Base-by-base conservation (phyloP, 2,113 vertebrate species). In the Sceloporus tristichus region DNA sequence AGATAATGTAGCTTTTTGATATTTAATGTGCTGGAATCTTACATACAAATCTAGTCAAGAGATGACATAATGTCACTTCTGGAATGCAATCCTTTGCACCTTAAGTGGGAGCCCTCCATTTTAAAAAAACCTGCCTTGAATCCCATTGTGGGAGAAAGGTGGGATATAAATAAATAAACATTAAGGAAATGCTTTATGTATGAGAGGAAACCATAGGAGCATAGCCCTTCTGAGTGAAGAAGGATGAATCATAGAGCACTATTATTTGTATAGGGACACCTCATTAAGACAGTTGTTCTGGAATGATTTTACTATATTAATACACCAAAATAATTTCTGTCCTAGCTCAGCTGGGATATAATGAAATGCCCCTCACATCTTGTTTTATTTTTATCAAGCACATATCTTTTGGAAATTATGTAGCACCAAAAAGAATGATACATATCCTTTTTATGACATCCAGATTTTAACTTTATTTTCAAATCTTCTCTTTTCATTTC, bases 41-140 rank as follows among this genome's bases (percentile, higher is more conserved):
- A 85, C 65, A 74, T 29, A 0, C 53, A 59, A 93, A 71, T 73
- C 59, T 86, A 1, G 29, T 11, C 29, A 73, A 84, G 65, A 73
- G 16, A 34, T 73, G 29, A 21, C n/a, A 16, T 21, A 21, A 77
- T 79, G 93, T 81, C 91, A 92, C 93, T 91, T 88, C 77, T 88
- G 86, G 89, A 92, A 93, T 93, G 90, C 92, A 88, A 94, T 93
- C 95, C 93, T 89, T 93, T 93, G 89, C 91, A 85, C 76, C 90
- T 94, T 94, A 87, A 94, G 92, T 3, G 11, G 74, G 10, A 53
- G 13, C 21, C 5, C 27, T 75, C n/a, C 29, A 75, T 59, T 75
- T 56, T 59, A 34, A 62, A 19, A 62, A 62, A 9, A 62, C 59
- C 13, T 10, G 1, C 18, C 59, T 62, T 62, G 18, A 62, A 62